Conservation (phyloP, 2,113 vertebrate species). For the Ceyx melanurus region DNA sequence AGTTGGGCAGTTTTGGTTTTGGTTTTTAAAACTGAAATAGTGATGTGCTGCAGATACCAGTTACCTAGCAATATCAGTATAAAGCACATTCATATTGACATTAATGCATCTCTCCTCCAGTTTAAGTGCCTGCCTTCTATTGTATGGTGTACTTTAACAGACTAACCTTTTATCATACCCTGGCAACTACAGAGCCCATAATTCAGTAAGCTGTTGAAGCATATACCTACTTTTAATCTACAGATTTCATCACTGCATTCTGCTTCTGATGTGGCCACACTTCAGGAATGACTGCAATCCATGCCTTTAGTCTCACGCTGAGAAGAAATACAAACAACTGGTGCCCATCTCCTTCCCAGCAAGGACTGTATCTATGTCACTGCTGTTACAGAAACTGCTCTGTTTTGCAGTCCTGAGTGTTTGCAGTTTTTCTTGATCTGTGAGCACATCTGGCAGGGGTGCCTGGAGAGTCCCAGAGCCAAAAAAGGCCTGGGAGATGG, state of each 20-base stretch:
- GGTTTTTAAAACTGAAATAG: neutral
- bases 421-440: neutral
- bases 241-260: neutral
- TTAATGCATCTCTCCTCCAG: neutral
- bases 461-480: neutral
- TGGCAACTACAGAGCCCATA: neutral
- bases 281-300: neutral
- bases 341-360: slow-evolving; percentile 21
- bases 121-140: neutral
- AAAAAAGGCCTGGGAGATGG: neutral
- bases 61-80: neutral
- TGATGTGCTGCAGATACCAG: neutral
- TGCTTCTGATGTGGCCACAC: neutral
- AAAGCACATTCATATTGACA: neutral
- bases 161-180: neutral
- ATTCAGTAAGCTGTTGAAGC: slow-evolving; percentile 10
- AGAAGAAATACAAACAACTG: neutral
- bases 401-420: neutral
- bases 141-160: neutral
- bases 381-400: neutral
- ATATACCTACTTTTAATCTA: slow-evolving; percentile 18
- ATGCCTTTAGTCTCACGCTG: neutral
- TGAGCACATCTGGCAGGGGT: neutral
- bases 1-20: neutral
- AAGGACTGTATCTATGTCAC: neutral